Percentiles rank a stretch among this genome's conserved stretches.
Evolutionary conservation across 2,113 vertebrate genomes (phyloP).

Genomic region (Phainopepla nitens): DNA sequence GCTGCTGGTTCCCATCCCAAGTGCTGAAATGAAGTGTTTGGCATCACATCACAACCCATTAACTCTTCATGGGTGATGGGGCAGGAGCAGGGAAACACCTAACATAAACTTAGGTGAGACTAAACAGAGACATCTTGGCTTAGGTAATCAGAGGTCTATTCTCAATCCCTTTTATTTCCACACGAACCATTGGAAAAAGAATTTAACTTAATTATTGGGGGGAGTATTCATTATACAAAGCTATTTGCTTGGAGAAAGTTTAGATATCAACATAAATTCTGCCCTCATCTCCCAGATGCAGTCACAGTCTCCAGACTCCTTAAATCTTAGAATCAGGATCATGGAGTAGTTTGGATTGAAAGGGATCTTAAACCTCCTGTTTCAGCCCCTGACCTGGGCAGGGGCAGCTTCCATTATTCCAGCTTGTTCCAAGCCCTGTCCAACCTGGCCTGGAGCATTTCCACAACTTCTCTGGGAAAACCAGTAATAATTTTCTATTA

Average conservation of each 20-base stretch:
- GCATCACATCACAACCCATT: not conserved
- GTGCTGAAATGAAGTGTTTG: not conserved
- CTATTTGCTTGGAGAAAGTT: not conserved
- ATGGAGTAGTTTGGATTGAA: not conserved
- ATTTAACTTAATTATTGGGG: not conserved
- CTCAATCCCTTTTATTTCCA: not conserved
- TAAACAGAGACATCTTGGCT: not conserved
- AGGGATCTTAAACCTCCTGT: fast-evolving
- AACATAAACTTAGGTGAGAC: not conserved
- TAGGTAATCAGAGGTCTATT: too few relatives aligned
- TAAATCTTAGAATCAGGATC: not conserved
- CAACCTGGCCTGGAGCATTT: not conserved
- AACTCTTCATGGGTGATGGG: not conserved
- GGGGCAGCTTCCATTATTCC: not conserved
- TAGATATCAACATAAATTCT: not conserved
- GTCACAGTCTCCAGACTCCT: not conserved
- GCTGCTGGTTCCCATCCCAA: not conserved
- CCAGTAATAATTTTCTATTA: not conserved
- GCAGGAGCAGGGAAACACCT: not conserved
- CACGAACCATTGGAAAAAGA: not conserved
- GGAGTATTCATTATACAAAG: not conserved
- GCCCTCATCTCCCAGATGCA: fast-evolving
- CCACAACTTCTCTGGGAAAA: not conserved
- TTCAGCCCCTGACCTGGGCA: not conserved
- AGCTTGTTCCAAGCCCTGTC: not conserved